Base-by-base conservation (phyloP, 2,113 vertebrate genomes). In the Channa argus region DNA sequence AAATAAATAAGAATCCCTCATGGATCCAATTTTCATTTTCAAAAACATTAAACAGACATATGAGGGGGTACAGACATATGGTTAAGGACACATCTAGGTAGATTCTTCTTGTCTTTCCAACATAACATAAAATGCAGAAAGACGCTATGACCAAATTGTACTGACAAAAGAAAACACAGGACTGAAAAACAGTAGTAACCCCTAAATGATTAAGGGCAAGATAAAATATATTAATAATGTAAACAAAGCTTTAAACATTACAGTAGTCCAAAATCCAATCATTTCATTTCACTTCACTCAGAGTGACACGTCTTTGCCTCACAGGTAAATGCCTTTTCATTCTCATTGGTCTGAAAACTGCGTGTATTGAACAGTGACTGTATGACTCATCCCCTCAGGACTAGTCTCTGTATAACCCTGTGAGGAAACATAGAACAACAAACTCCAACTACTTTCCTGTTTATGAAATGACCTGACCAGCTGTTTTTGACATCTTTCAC, bases 211-310 rank as follows among this genome's bases (percentile, higher is more conserved):
- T 76, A 77, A 86, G 70, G 66, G 80, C 79, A 60, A 72, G 83
- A 79, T 79, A 91, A 50, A 93, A 94, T 94, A 94, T 94, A 95
- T 94, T 94, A 94, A 84, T 92, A 92, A 93, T 94, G 89, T 93
- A 92, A 94, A 94, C 91, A 92, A 83, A 77, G 76, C 71, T 92
- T 93, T 89, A 86, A 89, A 90, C 84, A 91, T 88, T 83, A 93
- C 89, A 90, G 84, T 83, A 88, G 84, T 90, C 77, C 65, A 63
- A 86, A 80, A 84, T 76, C 83, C 53, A 86, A 87, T 83, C 63
- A 63, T 59, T 74, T 77, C 46, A 52, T 72, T 75, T 79, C 38
- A 66, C 71, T 71, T 69, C 46, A 65, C 60, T 76, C 45, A 64
- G 73, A 78, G 50, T 62, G 65, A 80, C 84, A 67, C 11, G 63